phyloP scores from a whole-genome alignment of 2,888 invertebrate species.

The Calliopum simillimum region DNA sequence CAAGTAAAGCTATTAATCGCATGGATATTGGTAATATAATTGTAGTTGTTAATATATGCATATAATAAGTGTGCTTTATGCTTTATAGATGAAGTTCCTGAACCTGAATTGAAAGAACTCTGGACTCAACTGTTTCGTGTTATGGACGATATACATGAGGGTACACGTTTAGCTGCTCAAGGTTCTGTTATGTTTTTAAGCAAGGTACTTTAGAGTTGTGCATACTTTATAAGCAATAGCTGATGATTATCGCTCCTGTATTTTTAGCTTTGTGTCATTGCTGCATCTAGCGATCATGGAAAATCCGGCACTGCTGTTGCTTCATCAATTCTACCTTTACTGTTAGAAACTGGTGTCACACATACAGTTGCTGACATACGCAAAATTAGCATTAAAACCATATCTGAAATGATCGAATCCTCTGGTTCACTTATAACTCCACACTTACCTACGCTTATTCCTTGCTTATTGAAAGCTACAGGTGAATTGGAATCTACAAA shows the following conservation, averaged over 20 bases:
- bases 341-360: slow-evolving; percentile 83
- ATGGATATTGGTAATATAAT: slow-evolving; percentile 53
- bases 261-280: slow-evolving; percentile 76
- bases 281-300: slow-evolving; percentile 76
- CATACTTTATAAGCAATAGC: slow-evolving; percentile 19
- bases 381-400: slow-evolving; percentile 83
- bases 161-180: slow-evolving; percentile 80
- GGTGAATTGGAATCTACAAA: slow-evolving; percentile 87
- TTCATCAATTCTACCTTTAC: slow-evolving; percentile 80
- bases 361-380: slow-evolving; percentile 84
- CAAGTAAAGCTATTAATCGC: slow-evolving; percentile 25
- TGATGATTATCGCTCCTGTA: neutral
- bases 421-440: slow-evolving; percentile 84
- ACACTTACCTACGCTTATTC: slow-evolving; percentile 83
- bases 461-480: slow-evolving; percentile 86
- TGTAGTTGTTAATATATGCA: neutral
- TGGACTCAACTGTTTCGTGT: slow-evolving; percentile 90
- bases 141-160: slow-evolving; percentile 95
- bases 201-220: slow-evolving; percentile 70
- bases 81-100: slow-evolving; percentile 59
- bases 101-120: slow-evolving; percentile 64
- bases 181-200: slow-evolving; percentile 78
- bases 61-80: neutral
- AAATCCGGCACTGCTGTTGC: slow-evolving; percentile 80
- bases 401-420: slow-evolving; percentile 85